Percentiles rank a stretch among this genome's conserved stretches.
These are phyloP conservation scores for Hepsetus odoe DNA, from an alignment of 2,113 vertebrate genomes.

Conservation along the genomic window DNA sequence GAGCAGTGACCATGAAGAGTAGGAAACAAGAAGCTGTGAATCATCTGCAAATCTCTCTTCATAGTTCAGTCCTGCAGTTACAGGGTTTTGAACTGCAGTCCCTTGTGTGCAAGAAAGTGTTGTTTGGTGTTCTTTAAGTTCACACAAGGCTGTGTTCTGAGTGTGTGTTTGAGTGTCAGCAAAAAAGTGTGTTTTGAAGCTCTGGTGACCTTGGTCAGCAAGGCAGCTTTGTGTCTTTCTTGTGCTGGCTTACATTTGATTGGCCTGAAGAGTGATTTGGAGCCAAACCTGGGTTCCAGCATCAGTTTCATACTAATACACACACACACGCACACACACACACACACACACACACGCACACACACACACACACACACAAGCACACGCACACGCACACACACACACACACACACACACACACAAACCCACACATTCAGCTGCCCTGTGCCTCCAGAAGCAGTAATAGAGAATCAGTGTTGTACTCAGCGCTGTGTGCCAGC, in stretches of 20 bases:
- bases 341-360: background rate
- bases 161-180: background rate
- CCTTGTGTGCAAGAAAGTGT: background rate
- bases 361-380: background rate
- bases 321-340: background rate
- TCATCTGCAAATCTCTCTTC: background rate
- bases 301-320: background rate
- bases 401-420: background rate
- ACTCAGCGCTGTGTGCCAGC: background rate
- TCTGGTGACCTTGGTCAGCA: background rate
- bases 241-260: constrained; percentile 9
- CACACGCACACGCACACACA: background rate
- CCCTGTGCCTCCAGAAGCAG: background rate
- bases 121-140: background rate
- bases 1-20: constrained; percentile 42
- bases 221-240: background rate
- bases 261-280: background rate
- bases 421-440: background rate
- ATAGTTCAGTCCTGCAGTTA: background rate
- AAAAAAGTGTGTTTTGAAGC: background rate
- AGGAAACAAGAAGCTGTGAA: background rate
- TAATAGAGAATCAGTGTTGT: background rate
- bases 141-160: background rate
- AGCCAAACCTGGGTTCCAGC: background rate
- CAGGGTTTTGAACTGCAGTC: background rate